Percentiles rank a stretch among this genome's conserved stretches.
Conservation (phyloP, 2,797 vertebrate genomes). For the Bufotes viridis region DNA sequence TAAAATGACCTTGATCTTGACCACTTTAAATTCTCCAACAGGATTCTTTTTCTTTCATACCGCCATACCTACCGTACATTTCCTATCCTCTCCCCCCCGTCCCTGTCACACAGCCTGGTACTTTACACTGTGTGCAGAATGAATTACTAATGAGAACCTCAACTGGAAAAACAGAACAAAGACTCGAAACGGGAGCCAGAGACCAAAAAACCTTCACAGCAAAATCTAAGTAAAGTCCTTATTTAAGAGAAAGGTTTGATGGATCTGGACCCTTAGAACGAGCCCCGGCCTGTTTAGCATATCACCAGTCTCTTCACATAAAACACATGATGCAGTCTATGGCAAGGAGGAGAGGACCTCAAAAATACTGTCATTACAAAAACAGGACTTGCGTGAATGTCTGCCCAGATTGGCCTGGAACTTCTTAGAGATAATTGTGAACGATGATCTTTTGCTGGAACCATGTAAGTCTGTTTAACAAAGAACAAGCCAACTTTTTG, state of each 20-base stretch:
- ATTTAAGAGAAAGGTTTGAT: constrained; percentile 26
- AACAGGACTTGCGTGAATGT: neutral
- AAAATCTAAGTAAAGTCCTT: neutral
- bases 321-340: neutral
- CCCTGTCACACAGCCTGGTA: neutral
- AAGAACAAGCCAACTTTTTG: neutral
- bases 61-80: neutral
- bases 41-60: neutral
- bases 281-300: constrained; percentile 2
- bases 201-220: neutral
- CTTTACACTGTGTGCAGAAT: constrained; percentile 25
- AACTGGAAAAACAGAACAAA: constrained; percentile 34
- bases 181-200: neutral
- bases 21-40: neutral
- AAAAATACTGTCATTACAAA: neutral
- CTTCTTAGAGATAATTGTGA: neutral
- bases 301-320: constrained; percentile 14
- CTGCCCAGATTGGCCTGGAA: neutral
- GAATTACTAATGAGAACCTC: constrained; percentile 37
- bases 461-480: neutral
- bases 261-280: constrained; percentile 7
- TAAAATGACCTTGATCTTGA: neutral
- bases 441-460: neutral
- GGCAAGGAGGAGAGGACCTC: neutral
- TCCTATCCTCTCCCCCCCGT: neutral